These are phyloP conservation scores for Neoseiulus cucumeris DNA, from an alignment of 1,140 invertebrate species.

Conservation along the genomic window DNA sequence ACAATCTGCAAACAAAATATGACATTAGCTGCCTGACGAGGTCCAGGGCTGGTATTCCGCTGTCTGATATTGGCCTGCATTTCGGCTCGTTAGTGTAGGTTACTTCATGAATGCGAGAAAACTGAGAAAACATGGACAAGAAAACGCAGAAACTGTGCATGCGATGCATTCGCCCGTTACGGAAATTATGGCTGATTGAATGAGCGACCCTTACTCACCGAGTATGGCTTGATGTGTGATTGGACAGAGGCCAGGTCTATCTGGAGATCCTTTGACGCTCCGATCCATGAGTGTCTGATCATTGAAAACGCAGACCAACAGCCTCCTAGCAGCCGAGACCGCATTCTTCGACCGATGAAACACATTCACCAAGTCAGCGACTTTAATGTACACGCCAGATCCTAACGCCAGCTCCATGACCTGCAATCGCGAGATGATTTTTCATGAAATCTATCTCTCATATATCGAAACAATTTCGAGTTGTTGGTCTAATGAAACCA, in stretches of 20 bases:
- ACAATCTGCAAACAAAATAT: neutral
- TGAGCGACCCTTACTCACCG: neutral
- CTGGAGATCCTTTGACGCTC: slow-evolving; percentile 5
- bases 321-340: neutral
- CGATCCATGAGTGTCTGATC: slow-evolving; percentile 1
- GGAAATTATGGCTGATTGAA: no score
- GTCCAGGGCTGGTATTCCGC: no score
- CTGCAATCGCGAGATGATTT: neutral
- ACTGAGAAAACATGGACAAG: no score
- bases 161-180: no score
- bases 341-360: slow-evolving; percentile 5
- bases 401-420: neutral
- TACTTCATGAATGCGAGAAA: no score
- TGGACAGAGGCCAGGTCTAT: neutral
- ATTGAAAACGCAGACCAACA: slow-evolving; percentile 3
- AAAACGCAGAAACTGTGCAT: no score
- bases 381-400: neutral
- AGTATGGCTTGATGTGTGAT: slow-evolving; percentile 7
- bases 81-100: no score
- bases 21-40: neutral
- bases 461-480: no score
- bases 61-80: no score
- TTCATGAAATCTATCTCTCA: no score
- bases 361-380: neutral
- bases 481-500: no score